Conservation (phyloP, 2,797 vertebrate genomes). For the Lerista edwardsae region DNA sequence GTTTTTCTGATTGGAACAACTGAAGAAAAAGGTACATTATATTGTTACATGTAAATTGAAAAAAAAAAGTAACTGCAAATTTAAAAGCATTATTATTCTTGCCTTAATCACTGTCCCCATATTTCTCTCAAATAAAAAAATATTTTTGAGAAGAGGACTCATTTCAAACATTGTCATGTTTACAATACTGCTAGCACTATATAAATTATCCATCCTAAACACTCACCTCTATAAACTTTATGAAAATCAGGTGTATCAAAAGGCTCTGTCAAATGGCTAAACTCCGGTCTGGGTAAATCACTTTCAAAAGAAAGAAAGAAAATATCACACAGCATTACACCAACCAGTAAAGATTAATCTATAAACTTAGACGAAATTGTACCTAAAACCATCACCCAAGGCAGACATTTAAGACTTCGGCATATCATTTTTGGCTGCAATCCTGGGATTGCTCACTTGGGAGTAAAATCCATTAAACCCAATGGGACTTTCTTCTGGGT, state of each 20-base stretch:
- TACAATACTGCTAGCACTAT: background rate
- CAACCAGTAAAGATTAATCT: background rate
- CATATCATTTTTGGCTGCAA: no score
- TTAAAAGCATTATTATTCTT: background rate
- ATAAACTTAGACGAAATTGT: background rate
- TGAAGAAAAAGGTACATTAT: constrained; percentile 76
- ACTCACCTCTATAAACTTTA: constrained; percentile 92
- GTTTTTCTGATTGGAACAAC: constrained; percentile 95
- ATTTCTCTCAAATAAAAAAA: background rate
- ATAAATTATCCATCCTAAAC: background rate
- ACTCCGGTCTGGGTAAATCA: constrained; percentile 83
- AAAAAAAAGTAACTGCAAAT: constrained; percentile 47
- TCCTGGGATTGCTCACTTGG: no score
- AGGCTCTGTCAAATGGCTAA: constrained; percentile 87
- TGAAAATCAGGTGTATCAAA: constrained; percentile 92
- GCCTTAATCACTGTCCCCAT: background rate
- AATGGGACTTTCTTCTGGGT: no score
- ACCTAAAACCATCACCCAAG: no score
- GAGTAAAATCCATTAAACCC: no score
- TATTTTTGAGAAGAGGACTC: background rate
- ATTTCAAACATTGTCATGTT: background rate
- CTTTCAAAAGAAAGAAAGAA: constrained; percentile 72
- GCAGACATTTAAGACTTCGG: no score
- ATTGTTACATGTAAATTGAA: no score
- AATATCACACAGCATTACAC: background rate